Evolutionary conservation across 2,888 invertebrate genomes (phyloP).

Genomic region (Lomographa bimaculata): DNA sequence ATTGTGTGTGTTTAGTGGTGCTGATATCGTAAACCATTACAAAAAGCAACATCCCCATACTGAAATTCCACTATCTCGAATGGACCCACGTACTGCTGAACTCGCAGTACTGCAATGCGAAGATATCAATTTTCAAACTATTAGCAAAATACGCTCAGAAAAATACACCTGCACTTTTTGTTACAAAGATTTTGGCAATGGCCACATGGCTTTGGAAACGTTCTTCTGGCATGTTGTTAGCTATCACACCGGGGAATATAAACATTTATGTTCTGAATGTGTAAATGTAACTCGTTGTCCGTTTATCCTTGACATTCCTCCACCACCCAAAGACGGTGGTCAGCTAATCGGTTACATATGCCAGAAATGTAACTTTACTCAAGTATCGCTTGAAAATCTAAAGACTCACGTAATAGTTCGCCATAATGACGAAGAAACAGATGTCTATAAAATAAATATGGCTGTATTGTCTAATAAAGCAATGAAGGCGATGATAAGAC

Average conservation of each 20-base stretch:
- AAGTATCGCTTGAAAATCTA: conserved; percentile 84
- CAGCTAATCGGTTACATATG: conserved; percentile 86
- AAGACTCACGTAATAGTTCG: conserved; percentile 85
- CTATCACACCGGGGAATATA: conserved; percentile 91
- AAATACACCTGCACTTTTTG: conserved; percentile 73
- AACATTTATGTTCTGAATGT: conserved; percentile 86
- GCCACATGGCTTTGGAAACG: conserved; percentile 54
- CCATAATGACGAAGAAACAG: conserved; percentile 76
- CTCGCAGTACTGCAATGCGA: conserved; percentile 82
- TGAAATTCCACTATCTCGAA: conserved; percentile 86
- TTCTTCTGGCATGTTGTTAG: conserved; percentile 89
- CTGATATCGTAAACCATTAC: conserved; percentile 87
- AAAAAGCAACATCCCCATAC: conserved; percentile 84
- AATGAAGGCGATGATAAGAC: conserved; percentile 41
- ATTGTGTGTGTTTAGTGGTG: conserved; percentile 83
- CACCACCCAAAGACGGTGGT: conserved; percentile 66
- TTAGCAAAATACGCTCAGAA: conserved; percentile 57
- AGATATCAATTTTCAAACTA: conserved; percentile 58
- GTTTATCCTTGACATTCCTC: conserved; percentile 65
- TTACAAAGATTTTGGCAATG: conserved; percentile 58
- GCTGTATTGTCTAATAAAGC: conserved; percentile 55
- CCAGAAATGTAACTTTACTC: conserved; percentile 88
- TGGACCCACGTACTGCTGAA: conserved; percentile 76
- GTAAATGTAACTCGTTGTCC: conserved; percentile 54
- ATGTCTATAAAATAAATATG: conserved; percentile 70